Evolutionary conservation across 2,888 invertebrate genomes (phyloP).

Genomic region (Ephialtes manifestator): DNA sequence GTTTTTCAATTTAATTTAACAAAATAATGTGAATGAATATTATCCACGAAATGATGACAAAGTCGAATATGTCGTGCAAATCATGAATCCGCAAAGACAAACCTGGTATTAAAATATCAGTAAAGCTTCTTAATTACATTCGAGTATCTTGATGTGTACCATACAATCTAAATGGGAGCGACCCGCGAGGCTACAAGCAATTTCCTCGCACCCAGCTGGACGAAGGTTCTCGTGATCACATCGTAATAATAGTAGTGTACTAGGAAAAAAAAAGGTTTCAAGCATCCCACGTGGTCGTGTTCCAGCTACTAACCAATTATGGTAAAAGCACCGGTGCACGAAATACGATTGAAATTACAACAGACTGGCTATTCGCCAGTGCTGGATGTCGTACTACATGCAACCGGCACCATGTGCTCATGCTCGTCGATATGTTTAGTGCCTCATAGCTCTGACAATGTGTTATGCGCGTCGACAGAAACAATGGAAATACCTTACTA

Average conservation of each 20-base stretch:
- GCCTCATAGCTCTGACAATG: background rate
- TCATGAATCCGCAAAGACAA: background rate
- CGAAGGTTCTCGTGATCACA: constrained; percentile 13
- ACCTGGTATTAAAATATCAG: background rate
- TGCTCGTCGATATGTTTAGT: background rate
- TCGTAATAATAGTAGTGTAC: background rate
- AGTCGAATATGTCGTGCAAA: background rate
- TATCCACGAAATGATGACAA: background rate
- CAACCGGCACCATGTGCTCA: background rate
- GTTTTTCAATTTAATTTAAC: background rate
- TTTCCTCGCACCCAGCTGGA: constrained; percentile 28
- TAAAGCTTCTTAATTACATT: constrained; percentile 25
- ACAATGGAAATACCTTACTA: background rate
- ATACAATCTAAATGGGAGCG: constrained; percentile 35
- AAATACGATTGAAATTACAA: constrained; percentile 59
- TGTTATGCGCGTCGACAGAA: background rate
- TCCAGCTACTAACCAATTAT: constrained; percentile 61
- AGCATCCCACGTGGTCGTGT: constrained; percentile 34
- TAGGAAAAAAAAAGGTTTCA: constrained; percentile 27
- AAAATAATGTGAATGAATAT: background rate
- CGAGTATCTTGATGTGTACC: constrained; percentile 10
- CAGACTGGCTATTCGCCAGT: constrained; percentile 48
- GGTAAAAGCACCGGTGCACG: constrained; percentile 61
- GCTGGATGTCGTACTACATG: background rate
- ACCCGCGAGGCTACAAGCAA: constrained; percentile 39